These are phyloP conservation scores for Procavia capensis DNA, from an alignment of 2,113 vertebrate genomes.

Conservation along the genomic window DNA sequence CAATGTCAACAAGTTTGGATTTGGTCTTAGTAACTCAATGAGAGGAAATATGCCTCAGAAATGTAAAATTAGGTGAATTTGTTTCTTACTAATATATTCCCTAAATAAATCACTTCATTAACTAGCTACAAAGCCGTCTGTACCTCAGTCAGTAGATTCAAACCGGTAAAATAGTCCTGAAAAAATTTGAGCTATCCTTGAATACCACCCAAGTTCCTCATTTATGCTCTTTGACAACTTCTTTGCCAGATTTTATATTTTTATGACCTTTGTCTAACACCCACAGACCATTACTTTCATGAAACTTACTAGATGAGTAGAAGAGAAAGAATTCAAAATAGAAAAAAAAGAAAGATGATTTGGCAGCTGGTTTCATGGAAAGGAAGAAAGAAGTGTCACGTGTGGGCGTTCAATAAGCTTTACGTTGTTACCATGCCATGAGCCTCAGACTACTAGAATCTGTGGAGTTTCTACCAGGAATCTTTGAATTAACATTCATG, in stretches of 20 bases:
- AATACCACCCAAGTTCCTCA: not conserved
- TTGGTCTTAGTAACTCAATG: no score
- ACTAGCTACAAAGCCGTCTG: not conserved
- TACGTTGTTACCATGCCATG: fast-evolving
- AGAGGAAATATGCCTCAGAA: not conserved
- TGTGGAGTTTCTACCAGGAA: not conserved
- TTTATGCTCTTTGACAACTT: not conserved
- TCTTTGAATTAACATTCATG: not conserved
- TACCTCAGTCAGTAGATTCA: not conserved
- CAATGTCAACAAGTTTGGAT: no score
- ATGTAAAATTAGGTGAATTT: not conserved
- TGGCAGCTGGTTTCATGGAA: not conserved
- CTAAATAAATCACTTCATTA: not conserved
- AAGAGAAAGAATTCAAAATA: not conserved
- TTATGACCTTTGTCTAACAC: not conserved
- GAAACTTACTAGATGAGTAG: not conserved
- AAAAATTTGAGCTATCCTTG: not conserved
- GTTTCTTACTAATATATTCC: not conserved
- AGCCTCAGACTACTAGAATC: fast-evolving
- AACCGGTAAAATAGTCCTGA: not conserved
- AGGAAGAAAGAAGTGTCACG: not conserved
- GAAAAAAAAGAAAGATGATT: not conserved
- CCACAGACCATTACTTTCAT: not conserved
- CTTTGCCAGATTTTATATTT: slow-evolving; percentile 5
- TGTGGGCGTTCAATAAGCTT: no score